These are phyloP conservation scores for Calliscelio sp. DNA, from an alignment of 2,888 invertebrate species.

Conservation along the genomic window DNA sequence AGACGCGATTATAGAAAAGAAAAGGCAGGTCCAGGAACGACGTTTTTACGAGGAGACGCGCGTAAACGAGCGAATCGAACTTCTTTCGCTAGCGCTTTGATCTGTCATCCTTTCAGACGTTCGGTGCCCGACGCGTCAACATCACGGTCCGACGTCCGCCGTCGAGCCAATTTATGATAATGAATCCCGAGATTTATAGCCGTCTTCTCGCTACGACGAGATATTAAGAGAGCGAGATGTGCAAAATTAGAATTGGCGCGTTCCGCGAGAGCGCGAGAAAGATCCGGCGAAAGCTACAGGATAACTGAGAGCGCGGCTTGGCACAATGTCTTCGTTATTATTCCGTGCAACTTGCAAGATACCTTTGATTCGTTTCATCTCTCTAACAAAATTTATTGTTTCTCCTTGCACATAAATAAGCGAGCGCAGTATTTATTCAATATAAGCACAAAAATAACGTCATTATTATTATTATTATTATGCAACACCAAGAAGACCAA, in stretches of 20 bases:
- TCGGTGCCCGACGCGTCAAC: constrained; percentile 77
- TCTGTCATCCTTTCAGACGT: constrained; percentile 78
- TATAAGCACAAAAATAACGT: too few species aligned
- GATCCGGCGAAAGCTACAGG: constrained; percentile 66
- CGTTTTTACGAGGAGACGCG: constrained; percentile 78
- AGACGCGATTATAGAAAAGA: constrained; percentile 45
- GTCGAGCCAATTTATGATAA: constrained; percentile 84
- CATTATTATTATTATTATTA: constrained; percentile 1
- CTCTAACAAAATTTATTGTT: not conserved
- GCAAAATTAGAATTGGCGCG: constrained; percentile 83
- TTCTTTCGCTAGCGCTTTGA: constrained; percentile 80
- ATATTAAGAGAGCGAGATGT: constrained; percentile 80
- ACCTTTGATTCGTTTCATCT: constrained; percentile 29
- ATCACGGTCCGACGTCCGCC: constrained; percentile 75
- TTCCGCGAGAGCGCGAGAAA: constrained; percentile 68
- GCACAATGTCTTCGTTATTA: constrained; percentile 73
- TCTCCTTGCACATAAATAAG: too few species aligned
- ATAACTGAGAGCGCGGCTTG: constrained; percentile 53
- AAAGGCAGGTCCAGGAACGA: constrained; percentile 45
- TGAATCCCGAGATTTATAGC: constrained; percentile 83
- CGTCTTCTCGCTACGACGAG: constrained; percentile 81
- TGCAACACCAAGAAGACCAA: too few species aligned
- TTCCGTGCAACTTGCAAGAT: constrained; percentile 29
- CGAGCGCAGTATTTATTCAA: too few species aligned
- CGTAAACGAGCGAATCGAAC: constrained; percentile 80